phyloP scores from a whole-genome alignment of 2,888 invertebrate genomes.

The Ormyrus pomaceus region DNA sequence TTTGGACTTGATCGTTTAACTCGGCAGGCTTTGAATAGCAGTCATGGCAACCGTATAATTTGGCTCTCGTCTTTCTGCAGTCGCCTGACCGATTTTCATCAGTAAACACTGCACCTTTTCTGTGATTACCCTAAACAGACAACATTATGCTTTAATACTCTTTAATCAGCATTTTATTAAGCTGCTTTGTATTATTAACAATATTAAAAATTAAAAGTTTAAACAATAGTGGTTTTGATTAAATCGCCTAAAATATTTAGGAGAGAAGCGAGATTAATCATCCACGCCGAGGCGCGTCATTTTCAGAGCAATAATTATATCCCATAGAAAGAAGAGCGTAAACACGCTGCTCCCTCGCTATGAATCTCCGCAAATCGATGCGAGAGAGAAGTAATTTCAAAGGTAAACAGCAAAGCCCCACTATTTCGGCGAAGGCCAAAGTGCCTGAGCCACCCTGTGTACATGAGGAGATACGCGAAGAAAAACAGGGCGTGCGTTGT shows the following conservation, averaged over 20 bases:
- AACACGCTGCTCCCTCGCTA: neutral
- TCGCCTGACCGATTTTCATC: neutral
- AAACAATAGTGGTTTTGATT: too few relatives aligned
- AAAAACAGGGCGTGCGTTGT: constrained; percentile 13
- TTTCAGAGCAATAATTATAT: constrained; percentile 4
- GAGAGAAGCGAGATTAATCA: too few relatives aligned
- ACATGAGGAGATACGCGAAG: constrained; percentile 2
- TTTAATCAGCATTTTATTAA: too few relatives aligned
- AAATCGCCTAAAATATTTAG: too few relatives aligned
- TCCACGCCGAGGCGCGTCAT: neutral
- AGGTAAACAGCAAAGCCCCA: constrained; percentile 24
- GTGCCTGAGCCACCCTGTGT: neutral
- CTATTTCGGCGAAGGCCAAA: constrained; percentile 25
- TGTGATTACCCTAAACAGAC: too few relatives aligned
- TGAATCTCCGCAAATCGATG: constrained; percentile 46
- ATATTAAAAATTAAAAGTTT: too few relatives aligned
- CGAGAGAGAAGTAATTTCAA: constrained; percentile 41
- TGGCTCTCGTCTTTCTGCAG: neutral
- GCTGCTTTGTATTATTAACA: too few relatives aligned
- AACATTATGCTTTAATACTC: too few relatives aligned
- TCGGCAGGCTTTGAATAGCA: too few relatives aligned
- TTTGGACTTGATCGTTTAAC: too few relatives aligned
- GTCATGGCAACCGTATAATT: too few relatives aligned
- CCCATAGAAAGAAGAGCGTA: neutral
- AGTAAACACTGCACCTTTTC: too few relatives aligned